phyloP scores from a whole-genome alignment of 2,113 vertebrate genomes.

The Condylura cristata region DNA sequence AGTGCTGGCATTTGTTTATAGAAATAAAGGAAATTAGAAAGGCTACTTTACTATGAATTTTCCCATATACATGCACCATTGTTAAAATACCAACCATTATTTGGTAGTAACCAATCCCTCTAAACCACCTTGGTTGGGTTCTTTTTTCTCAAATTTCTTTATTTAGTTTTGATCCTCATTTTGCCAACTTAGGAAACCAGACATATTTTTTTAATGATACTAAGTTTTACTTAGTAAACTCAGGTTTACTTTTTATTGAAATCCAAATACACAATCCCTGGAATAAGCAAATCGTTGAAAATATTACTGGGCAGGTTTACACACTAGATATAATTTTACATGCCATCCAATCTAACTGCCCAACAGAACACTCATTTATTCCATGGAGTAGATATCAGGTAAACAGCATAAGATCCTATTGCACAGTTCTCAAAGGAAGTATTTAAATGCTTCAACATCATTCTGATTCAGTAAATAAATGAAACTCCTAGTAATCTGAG shows the following conservation, averaged over 20 bases:
- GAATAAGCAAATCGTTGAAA: conserved; percentile 36
- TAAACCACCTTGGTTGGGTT: background rate
- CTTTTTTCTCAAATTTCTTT: background rate
- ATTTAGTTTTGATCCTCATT: background rate
- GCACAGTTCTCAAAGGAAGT: conserved; percentile 53
- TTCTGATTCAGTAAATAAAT: conserved; percentile 67
- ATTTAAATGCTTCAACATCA: conserved; percentile 46
- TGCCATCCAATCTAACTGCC: background rate
- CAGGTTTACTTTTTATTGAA: conserved; percentile 12
- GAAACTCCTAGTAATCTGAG: conserved; percentile 53
- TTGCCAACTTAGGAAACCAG: background rate
- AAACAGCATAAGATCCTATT: conserved; percentile 39
- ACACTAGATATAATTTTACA: conserved; percentile 20
- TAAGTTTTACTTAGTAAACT: too few species aligned
- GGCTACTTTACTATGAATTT: background rate
- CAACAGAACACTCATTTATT: conserved; percentile 4
- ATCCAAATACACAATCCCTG: conserved; percentile 7
- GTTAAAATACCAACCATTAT: conserved; percentile 1
- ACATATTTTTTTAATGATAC: background rate
- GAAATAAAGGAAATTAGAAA: background rate
- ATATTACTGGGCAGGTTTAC: background rate
- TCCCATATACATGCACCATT: background rate
- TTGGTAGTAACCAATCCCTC: background rate
- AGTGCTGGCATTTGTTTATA: background rate
- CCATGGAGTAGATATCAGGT: background rate